A percentile compares a stretch with the other conserved stretches of the same genome.
These are phyloP conservation scores for Pangasius djambal DNA, from an alignment of 2,797 vertebrate species.

Conservation along the genomic window DNA sequence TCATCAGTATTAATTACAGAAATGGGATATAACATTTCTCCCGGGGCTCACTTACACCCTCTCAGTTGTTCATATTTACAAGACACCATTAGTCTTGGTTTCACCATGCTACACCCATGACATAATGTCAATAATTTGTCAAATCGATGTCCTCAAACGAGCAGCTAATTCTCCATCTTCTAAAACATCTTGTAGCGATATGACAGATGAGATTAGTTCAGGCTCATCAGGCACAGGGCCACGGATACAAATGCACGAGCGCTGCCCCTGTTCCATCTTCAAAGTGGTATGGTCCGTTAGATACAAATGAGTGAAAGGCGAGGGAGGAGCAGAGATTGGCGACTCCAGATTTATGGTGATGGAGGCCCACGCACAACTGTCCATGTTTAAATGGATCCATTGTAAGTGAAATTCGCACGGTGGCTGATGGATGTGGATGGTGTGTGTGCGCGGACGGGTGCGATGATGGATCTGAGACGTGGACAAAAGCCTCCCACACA, in stretches of 20 bases:
- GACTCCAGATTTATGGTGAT: constrained; percentile 72
- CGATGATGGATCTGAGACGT: constrained; percentile 70
- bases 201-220: constrained; percentile 66
- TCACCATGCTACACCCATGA: background rate
- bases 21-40: background rate
- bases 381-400: constrained; percentile 67
- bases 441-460: constrained; percentile 57
- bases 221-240: constrained; percentile 62
- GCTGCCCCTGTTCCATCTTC: constrained; percentile 58
- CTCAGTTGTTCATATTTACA: constrained; percentile 21
- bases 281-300: constrained; percentile 67
- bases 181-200: constrained; percentile 60
- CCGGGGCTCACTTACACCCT: background rate
- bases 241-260: constrained; percentile 58
- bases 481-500: constrained; percentile 67
- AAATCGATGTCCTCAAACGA: constrained; percentile 3
- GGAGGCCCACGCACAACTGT: constrained; percentile 69
- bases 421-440: constrained; percentile 72
- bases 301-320: constrained; percentile 67
- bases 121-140: constrained; percentile 15
- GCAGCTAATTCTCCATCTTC: constrained; percentile 31
- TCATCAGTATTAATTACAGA: constrained; percentile 27
- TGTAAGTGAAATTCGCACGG: constrained; percentile 67
- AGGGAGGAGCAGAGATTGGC: constrained; percentile 65
- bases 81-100: constrained; percentile 11